Conservation (phyloP, 2,888 invertebrate genomes). For the Melinopterus prodromus region DNA sequence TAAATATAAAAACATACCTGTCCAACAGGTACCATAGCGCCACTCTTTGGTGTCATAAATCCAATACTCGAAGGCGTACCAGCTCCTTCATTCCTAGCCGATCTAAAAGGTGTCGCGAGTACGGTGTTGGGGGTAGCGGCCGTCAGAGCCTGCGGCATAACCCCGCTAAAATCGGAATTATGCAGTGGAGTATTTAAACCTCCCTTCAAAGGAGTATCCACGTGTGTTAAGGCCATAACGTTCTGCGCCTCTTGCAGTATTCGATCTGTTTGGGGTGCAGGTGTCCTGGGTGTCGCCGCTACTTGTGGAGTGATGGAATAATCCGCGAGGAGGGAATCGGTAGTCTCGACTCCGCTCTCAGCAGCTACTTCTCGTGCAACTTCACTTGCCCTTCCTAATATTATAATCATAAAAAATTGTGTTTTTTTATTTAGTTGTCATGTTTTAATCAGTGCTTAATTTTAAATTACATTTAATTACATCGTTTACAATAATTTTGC, state of each 20-base stretch:
- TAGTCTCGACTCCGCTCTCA: slow-evolving; percentile 78
- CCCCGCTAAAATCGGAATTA: slow-evolving; percentile 87
- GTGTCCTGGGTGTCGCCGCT: slow-evolving; percentile 84
- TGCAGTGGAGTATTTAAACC: slow-evolving; percentile 94
- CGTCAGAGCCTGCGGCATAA: slow-evolving; percentile 75
- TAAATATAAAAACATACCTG: slow-evolving; percentile 34
- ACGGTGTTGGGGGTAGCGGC: slow-evolving; percentile 92
- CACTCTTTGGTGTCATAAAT: slow-evolving; percentile 65
- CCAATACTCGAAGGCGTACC: slow-evolving; percentile 71
- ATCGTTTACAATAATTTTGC: no score
- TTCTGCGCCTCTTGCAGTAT: slow-evolving; percentile 96
- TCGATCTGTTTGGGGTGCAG: slow-evolving; percentile 83
- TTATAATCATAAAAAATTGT: background rate
- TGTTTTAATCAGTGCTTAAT: background rate
- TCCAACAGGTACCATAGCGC: slow-evolving; percentile 60
- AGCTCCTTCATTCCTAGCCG: slow-evolving; percentile 71
- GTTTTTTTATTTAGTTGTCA: background rate
- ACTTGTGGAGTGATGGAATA: slow-evolving; percentile 83
- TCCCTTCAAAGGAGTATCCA: slow-evolving; percentile 96
- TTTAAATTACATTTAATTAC: no score
- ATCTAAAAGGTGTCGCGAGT: slow-evolving; percentile 85
- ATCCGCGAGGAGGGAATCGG: slow-evolving; percentile 89
- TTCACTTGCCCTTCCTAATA: slow-evolving; percentile 83
- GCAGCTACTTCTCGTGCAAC: slow-evolving; percentile 88
- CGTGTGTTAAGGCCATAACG: slow-evolving; percentile 97